A percentile compares a stretch with the other conserved stretches of the same genome.
These are phyloP conservation scores for Eubasilissa splendida DNA, from an alignment of 2,888 invertebrate genomes.

Conservation along the genomic window DNA sequence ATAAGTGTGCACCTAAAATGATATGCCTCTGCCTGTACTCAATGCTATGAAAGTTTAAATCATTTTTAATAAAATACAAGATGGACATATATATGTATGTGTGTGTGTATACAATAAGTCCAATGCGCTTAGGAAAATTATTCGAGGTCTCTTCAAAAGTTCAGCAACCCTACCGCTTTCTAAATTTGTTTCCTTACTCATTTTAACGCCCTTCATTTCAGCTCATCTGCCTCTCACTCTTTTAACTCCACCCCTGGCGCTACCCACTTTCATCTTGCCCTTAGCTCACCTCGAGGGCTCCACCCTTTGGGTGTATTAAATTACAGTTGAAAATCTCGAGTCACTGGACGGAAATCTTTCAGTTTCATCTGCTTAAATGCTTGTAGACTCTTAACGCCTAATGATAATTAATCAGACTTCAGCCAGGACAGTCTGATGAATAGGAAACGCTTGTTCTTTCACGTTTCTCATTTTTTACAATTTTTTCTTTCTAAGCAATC, in stretches of 20 bases:
- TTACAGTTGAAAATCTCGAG: slow-evolving; percentile 54
- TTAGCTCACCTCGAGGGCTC: slow-evolving; percentile 5
- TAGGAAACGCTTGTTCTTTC: slow-evolving; percentile 41
- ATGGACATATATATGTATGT: neutral
- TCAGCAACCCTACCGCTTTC: slow-evolving; percentile 52
- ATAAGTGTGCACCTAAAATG: too few relatives aligned
- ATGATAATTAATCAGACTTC: slow-evolving; percentile 56
- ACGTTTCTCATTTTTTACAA: slow-evolving; percentile 28
- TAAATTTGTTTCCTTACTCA: slow-evolving; percentile 58
- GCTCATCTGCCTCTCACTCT: slow-evolving; percentile 53
- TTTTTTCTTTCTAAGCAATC: neutral
- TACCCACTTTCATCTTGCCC: slow-evolving; percentile 11
- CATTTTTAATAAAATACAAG: neutral
- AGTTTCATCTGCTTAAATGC: slow-evolving; percentile 48
- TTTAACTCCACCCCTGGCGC: slow-evolving; percentile 37
- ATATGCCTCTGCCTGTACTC: too few relatives aligned
- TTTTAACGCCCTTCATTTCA: slow-evolving; percentile 55
- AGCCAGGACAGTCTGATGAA: slow-evolving; percentile 39
- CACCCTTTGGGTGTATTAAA: slow-evolving; percentile 46
- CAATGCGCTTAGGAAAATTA: slow-evolving; percentile 53
- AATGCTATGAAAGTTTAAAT: too few relatives aligned
- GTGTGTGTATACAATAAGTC: slow-evolving; percentile 42
- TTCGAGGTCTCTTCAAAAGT: slow-evolving; percentile 51
- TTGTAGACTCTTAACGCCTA: slow-evolving; percentile 50
- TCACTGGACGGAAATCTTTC: slow-evolving; percentile 51